A percentile compares a stretch with the other conserved stretches of the same genome.
Conservation (phyloP, 30 jellyfish, hydroid and myxozoan species). For the Cassiopea andromeda region DNA sequence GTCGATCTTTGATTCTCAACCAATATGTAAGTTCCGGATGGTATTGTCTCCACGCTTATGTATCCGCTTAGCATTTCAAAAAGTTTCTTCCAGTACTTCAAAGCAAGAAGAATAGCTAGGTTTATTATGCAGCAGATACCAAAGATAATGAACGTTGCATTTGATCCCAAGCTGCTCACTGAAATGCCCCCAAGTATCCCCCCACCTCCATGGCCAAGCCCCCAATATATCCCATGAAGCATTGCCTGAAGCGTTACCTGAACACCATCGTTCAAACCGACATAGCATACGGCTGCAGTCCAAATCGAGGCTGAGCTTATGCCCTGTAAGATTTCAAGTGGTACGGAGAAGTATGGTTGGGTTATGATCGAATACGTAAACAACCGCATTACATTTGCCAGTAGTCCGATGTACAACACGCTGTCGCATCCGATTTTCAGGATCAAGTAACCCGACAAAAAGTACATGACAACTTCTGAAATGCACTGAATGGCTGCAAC, state of each 20-base stretch:
- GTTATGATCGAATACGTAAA: constrained; percentile 86
- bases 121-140: constrained; percentile 79
- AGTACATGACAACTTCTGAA: constrained; percentile 95
- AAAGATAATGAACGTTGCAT: constrained; percentile 83
- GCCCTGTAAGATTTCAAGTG: constrained; percentile 89
- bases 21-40: constrained; percentile 93
- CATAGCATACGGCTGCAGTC: constrained; percentile 97
- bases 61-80: constrained; percentile 85
- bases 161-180: constrained; percentile 89
- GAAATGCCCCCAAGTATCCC: constrained; percentile 96
- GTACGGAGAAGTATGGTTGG: constrained; percentile 85
- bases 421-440: constrained; percentile 95
- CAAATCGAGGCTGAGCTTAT: constrained; percentile 97
- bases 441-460: constrained; percentile 88
- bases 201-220: constrained; percentile 99
- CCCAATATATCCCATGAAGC: constrained; percentile 98
- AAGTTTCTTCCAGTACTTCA: constrained; percentile 89
- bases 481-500: constrained; percentile 96
- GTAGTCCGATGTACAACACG: constrained; percentile 89
- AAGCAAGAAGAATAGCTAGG: constrained; percentile 55
- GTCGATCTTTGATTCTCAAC: constrained; percentile 23
- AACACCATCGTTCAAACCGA: constrained; percentile 97
- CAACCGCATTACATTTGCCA: constrained; percentile 88
- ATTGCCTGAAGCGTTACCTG: constrained; percentile 98
- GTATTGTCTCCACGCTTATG: constrained; percentile 94